phyloP scores from a whole-genome alignment of 2,888 invertebrate genomes.

The Drosophila ustulata region DNA sequence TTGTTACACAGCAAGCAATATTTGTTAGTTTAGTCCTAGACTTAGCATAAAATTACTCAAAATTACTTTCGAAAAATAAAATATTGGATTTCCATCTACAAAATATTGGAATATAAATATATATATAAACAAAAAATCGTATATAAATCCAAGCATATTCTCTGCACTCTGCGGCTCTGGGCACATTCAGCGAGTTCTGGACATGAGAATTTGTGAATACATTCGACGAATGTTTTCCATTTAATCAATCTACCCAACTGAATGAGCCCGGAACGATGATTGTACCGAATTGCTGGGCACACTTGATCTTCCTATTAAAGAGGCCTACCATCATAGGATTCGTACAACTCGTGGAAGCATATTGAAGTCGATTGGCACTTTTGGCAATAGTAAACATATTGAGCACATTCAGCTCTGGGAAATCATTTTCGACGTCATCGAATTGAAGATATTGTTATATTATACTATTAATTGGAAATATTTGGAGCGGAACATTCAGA shows the following conservation, averaged over 20 bases:
- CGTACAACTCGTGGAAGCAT: too few relatives aligned
- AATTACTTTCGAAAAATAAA: background rate
- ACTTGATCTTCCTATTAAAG: too few relatives aligned
- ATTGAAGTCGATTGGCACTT: background rate
- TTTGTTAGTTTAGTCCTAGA: background rate
- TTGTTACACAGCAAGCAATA: background rate
- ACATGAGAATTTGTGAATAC: background rate
- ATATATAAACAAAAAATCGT: background rate
- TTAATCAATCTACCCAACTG: background rate
- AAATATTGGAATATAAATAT: too few relatives aligned
- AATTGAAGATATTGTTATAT: too few relatives aligned
- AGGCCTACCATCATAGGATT: too few relatives aligned
- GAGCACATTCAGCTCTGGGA: too few relatives aligned
- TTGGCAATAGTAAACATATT: too few relatives aligned
- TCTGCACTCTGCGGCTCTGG: background rate
- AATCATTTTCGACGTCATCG: too few relatives aligned
- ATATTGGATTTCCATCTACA: background rate
- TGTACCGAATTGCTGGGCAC: background rate
- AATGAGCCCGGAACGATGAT: background rate
- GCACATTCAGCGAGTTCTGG: background rate
- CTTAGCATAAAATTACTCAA: background rate
- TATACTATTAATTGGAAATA: too few relatives aligned
- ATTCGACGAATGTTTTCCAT: background rate
- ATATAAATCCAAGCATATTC: background rate
- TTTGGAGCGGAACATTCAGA: too few relatives aligned